phyloP scores from a whole-genome alignment of 1,140 invertebrate species.

The Acromyrmex heyeri region DNA sequence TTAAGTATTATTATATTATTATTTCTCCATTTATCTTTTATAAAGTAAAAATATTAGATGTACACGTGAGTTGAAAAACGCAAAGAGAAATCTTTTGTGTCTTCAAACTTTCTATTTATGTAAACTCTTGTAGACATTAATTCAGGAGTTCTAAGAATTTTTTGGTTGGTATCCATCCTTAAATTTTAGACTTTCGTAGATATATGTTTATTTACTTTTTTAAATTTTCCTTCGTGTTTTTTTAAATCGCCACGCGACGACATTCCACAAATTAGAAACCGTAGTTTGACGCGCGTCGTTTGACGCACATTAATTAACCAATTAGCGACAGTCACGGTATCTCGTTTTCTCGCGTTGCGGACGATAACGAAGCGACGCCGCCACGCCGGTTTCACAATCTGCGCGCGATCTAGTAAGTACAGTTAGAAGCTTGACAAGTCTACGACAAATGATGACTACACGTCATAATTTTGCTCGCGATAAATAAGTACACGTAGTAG shows the following conservation, averaged over 20 bases:
- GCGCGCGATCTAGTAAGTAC: slow-evolving; percentile 44
- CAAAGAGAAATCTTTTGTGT: not conserved
- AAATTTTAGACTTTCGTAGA: not conserved
- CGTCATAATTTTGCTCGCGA: slow-evolving; percentile 41
- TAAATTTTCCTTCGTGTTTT: not conserved
- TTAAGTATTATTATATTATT: not conserved
- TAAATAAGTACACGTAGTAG: slow-evolving; percentile 3
- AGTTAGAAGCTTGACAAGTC: slow-evolving; percentile 27
- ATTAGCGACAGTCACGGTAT: slow-evolving; percentile 26
- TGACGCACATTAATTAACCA: slow-evolving; percentile 36
- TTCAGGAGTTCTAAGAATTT: not conserved
- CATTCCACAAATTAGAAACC: slow-evolving; percentile 6
- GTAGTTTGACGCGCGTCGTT: not conserved
- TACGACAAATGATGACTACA: slow-evolving; percentile 28
- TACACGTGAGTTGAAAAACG: not conserved
- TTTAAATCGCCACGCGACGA: not conserved
- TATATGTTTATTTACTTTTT: not conserved
- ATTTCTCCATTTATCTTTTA: slow-evolving; percentile 5
- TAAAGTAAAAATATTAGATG: not conserved
- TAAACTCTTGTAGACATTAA: not conserved
- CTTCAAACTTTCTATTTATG: not conserved
- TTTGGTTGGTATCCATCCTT: not conserved
- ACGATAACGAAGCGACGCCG: not conserved
- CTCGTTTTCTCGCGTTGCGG: not conserved
- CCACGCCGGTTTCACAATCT: not conserved